phyloP scores from a whole-genome alignment of 1,140 invertebrate species.

The Lordiphosa clarofinis region DNA sequence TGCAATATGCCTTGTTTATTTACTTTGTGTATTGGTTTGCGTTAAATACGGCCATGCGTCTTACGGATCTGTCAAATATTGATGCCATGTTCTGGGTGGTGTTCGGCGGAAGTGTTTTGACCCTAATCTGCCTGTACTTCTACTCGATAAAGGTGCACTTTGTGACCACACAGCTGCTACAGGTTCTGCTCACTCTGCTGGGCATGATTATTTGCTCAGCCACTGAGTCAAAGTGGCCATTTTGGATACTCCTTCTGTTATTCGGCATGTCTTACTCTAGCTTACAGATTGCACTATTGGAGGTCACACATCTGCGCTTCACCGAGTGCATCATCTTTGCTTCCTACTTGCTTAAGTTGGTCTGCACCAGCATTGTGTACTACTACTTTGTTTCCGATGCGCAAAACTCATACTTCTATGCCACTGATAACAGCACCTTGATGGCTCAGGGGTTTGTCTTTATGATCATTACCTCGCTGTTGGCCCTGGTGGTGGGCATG shows the following conservation, averaged over 20 bases:
- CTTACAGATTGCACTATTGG: conserved; percentile 59
- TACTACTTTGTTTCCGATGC: conserved; percentile 65
- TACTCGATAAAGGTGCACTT: conserved; percentile 63
- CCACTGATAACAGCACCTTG: conserved; percentile 59
- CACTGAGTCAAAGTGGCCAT: conserved; percentile 44
- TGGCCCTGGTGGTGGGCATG: conserved; percentile 70
- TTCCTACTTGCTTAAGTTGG: conserved; percentile 57
- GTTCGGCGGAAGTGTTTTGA: conserved; percentile 53
- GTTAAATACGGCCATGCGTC: conserved; percentile 49
- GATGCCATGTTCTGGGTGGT: conserved; percentile 69
- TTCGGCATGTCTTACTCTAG: conserved; percentile 66
- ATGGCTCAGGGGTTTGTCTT: conserved; percentile 75
- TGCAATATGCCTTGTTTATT: conserved; percentile 69
- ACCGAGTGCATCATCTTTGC: conserved; percentile 54
- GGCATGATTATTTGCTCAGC: conserved; percentile 64
- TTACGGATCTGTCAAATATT: conserved; percentile 44
- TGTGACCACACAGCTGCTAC: conserved; percentile 48
- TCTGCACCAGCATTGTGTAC: conserved; percentile 58
- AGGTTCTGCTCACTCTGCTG: conserved; percentile 52
- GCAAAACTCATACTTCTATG: conserved; percentile 70
- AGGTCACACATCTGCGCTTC: conserved; percentile 62
- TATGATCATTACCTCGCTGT: conserved; percentile 60
- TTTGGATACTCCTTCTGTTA: conserved; percentile 64
- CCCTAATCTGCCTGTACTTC: conserved; percentile 44
- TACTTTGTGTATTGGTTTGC: conserved; percentile 72